A percentile compares a stretch with the other conserved stretches of the same genome.
Evolutionary conservation across 2,888 invertebrate species (phyloP).

Genomic region (Tetropium fuscum): DNA sequence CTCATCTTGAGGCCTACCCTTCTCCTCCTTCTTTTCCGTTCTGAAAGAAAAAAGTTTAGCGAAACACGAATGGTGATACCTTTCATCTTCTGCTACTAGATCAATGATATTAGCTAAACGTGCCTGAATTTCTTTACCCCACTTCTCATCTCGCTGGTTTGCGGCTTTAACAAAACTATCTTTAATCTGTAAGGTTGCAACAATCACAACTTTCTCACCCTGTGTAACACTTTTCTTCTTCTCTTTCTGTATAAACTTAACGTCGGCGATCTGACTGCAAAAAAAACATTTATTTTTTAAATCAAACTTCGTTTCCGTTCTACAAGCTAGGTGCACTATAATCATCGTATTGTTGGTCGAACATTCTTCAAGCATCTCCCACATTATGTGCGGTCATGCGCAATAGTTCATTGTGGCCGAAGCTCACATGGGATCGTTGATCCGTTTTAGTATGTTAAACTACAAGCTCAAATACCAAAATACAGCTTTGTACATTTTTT

Average conservation of each 20-base stretch:
- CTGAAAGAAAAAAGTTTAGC: background rate
- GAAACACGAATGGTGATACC: background rate
- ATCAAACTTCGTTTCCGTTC: background rate
- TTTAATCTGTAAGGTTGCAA: background rate
- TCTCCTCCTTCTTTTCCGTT: background rate
- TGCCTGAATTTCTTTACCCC: background rate
- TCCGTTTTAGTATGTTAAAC: too few relatives aligned
- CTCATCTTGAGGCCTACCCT: background rate
- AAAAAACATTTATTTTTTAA: background rate
- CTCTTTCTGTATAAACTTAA: background rate
- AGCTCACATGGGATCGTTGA: too few relatives aligned
- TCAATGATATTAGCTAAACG: background rate
- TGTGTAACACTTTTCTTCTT: background rate
- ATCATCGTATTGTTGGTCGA: background rate
- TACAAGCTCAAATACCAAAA: too few relatives aligned
- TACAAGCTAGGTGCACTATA: background rate
- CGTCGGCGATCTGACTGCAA: background rate
- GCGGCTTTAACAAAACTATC: background rate
- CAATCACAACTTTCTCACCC: background rate
- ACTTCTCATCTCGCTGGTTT: background rate
- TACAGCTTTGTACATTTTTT: background rate
- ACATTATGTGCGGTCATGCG: background rate
- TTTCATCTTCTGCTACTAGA: background rate
- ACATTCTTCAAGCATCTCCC: background rate
- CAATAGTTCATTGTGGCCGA: background rate